Base-by-base conservation (phyloP, 2,888 invertebrate genomes). In the Muscina levida region DNA sequence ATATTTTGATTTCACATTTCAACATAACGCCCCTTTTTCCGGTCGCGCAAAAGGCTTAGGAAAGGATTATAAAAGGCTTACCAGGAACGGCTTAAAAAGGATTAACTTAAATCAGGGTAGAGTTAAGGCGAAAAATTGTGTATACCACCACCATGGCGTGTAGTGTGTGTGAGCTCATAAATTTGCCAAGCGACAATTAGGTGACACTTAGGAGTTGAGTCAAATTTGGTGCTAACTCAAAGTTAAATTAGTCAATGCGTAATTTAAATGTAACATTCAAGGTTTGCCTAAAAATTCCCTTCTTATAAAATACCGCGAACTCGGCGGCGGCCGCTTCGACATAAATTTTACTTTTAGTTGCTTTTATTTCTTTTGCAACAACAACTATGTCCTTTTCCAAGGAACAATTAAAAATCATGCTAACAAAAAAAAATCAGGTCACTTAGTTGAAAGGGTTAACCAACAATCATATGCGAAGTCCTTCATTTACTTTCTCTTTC, bases 1-100 rank as follows among this genome's bases (percentile, higher is more conserved):
- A 78, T 67, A 72, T 75, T 67, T 78, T 70, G 62, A 75, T 77
- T 72, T 73, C 11, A 31, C 22, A 62, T 74, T 72, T 51, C 71
- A 75, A 81, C 74, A 74, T 62, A 22, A 77, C 81, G 77, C 77
- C 81, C 53, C 8, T 19, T 62, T 62, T 42, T 8, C 13, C n/a
- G 1, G 1, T 0, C n/a, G 13, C 31, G 24, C 71, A 53, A 51
- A n/a, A 3, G 22, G 1, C 42, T 59, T 56, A 42, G 19, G 44
- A 80, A 76, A 42, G 59, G 59, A 24, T 75, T 62, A 62, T 31
- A 8, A 73, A 79, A 72, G 79, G 68, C 66, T 79, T 75, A 53
- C 26, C 17, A 11, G 59, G 42, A 56, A 65, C 11, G 53, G 22
- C 39, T 62, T 57, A 39, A 53, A 56, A 62, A 62, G 62, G 62